These are phyloP conservation scores for Tetragonisca angustula DNA, from an alignment of 2,888 invertebrate species.

Conservation along the genomic window DNA sequence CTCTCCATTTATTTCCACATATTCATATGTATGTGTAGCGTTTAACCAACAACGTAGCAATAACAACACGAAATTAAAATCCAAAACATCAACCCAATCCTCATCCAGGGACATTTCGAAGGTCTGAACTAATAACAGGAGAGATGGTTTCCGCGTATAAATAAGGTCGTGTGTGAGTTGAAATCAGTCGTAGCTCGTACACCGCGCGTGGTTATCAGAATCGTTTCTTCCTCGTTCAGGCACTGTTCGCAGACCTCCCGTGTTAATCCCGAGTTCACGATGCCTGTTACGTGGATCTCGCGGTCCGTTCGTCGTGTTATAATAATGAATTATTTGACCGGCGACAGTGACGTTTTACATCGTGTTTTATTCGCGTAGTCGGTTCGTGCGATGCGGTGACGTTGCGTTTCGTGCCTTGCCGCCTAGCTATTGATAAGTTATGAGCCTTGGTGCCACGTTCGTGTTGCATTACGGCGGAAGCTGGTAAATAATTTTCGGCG, in stretches of 20 bases:
- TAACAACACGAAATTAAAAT: no score
- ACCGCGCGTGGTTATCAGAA: neutral
- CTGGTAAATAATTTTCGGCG: conserved; percentile 9
- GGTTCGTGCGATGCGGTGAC: conserved; percentile 16
- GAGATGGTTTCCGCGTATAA: neutral
- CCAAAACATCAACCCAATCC: no score
- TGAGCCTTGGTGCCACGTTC: neutral
- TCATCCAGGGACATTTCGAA: no score
- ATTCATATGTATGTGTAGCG: no score
- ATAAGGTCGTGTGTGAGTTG: neutral
- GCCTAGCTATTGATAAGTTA: conserved; percentile 19
- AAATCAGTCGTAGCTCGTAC: conserved; percentile 14
- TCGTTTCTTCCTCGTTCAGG: neutral
- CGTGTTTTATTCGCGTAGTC: conserved; percentile 16
- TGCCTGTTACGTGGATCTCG: neutral
- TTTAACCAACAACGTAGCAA: no score
- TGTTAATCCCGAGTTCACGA: conserved; percentile 7
- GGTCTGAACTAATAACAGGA: neutral
- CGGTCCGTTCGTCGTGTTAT: neutral
- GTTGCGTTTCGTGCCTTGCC: conserved; percentile 12
- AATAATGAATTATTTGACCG: conserved; percentile 37
- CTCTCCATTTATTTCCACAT: neutral
- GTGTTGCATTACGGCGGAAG: neutral
- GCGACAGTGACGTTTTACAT: conserved; percentile 11
- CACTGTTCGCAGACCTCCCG: conserved; percentile 7